A percentile compares a stretch with the other conserved stretches of the same genome.
These are phyloP conservation scores for Azemiops feae DNA, from an alignment of 2,113 vertebrate species.

Conservation along the genomic window DNA sequence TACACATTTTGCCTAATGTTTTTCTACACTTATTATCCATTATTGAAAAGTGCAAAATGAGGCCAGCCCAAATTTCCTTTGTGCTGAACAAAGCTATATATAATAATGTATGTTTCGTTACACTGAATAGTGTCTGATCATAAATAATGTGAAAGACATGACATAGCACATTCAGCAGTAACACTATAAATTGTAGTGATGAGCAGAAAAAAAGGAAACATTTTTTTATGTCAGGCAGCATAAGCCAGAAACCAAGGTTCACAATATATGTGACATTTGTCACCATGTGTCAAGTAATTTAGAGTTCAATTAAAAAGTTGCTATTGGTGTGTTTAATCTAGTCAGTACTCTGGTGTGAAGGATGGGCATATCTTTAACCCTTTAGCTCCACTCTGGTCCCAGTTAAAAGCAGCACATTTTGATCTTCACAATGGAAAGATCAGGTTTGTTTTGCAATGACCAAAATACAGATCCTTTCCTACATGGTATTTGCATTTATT, in stretches of 20 bases:
- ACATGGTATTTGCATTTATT: neutral
- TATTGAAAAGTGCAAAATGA: neutral
- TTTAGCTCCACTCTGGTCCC: neutral
- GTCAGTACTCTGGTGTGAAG: neutral
- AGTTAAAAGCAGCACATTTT: neutral
- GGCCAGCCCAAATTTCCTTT: neutral
- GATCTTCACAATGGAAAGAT: neutral
- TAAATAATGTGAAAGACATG: neutral
- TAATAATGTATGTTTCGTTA: slow-evolving; percentile 3
- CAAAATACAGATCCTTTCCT: neutral
- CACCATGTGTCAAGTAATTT: neutral
- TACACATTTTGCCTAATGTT: neutral
- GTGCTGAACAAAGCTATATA: neutral
- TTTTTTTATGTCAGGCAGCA: neutral
- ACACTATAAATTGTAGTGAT: neutral
- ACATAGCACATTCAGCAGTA: neutral
- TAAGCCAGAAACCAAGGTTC: neutral
- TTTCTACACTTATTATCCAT: neutral
- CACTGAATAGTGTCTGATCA: neutral
- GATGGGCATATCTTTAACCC: neutral
- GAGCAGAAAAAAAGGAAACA: neutral
- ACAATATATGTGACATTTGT: neutral
- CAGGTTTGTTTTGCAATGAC: neutral
- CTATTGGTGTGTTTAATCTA: neutral
- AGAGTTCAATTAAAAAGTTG: neutral